Evolutionary conservation across 2,797 vertebrate genomes (phyloP), one percentile per base, ranked within the genome.

Genomic region (Peromyscus aztecus): DNA sequence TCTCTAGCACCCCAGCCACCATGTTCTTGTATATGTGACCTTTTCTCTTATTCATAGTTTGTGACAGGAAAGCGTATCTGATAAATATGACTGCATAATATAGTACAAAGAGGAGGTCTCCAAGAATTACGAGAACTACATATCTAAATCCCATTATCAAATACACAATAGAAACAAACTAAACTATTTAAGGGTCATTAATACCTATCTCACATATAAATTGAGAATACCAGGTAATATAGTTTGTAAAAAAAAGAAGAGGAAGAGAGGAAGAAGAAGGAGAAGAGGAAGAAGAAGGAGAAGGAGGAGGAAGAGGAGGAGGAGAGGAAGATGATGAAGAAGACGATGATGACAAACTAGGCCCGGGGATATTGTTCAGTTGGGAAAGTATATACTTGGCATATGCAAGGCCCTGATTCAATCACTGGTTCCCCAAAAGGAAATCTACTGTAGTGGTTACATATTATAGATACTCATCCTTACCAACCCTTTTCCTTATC

Each of bases 41-140:
- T 81, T 89, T 80, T 43, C 40, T 31, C 77, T 80, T 94, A 85
- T 52, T 95, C 43, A 37, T 29, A 69, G 85, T 81, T 43, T 95
- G 37, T 55, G 43, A 76, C 34, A n/a, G 34, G 40, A 92, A 83
- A 95, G 19, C 75, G 94, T 82, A 17, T 2, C 57, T 77, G 16
- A 31, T 46, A 90, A n/a, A 13, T 1, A 3, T 84, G 43, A 84
- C 12, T 1, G 1, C 34, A 90, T 17, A 8, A 17, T 52, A 34
- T 3, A 81, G 29, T 31, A 8, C 21, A 40, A 40, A 92, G 63
- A 67, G 4, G 7, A 55, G 21, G 1, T 10, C 17, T 65, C 63
- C 43, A 77, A 37, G 29, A 94, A 55, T 8, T 52, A 29, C 43
- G 91, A 37, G 29, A 94, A 55, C 6, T 52, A 29, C 49, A 95